Evolutionary conservation across 2,888 invertebrate genomes (phyloP).

Genomic region (Nemapogon koenigi): DNA sequence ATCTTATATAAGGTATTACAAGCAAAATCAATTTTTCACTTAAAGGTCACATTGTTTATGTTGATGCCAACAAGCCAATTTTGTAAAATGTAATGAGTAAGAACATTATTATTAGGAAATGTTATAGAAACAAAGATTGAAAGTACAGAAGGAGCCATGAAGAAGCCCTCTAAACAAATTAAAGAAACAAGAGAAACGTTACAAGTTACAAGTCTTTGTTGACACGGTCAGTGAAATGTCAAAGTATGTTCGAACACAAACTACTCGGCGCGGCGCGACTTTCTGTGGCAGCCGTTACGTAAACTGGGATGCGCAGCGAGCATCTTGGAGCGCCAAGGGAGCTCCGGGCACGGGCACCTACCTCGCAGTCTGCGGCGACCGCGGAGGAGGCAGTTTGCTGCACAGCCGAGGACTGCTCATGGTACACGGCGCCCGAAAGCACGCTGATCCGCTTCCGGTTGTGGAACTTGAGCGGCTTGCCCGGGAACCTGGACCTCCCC

Average conservation of each 20-base stretch:
- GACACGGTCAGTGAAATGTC: conserved; percentile 43
- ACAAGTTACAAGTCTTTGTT: conserved; percentile 27
- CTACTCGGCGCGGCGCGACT: conserved; percentile 25
- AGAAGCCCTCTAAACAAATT: too few species aligned
- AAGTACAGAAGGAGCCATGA: too few species aligned
- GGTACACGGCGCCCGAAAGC: conserved; percentile 68
- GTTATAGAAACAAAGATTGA: too few species aligned
- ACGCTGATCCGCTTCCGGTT: conserved; percentile 86
- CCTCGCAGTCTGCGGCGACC: conserved; percentile 56
- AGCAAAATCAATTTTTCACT: too few species aligned
- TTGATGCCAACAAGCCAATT: too few species aligned
- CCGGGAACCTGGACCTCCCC: conserved; percentile 87
- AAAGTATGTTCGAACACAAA: conserved; percentile 29
- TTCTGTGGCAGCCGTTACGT: conserved; percentile 56
- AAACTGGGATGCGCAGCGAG: too few species aligned
- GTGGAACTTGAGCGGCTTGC: conserved; percentile 86
- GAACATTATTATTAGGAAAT: too few species aligned
- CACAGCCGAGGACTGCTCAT: conserved; percentile 52
- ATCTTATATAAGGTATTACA: too few species aligned
- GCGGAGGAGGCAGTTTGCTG: conserved; percentile 51
- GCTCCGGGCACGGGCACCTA: conserved; percentile 36
- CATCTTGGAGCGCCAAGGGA: conserved; percentile 12
- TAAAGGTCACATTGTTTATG: too few species aligned
- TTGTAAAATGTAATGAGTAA: too few species aligned
- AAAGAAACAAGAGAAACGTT: neutral